A percentile compares a stretch with the other conserved stretches of the same genome.
These are phyloP conservation scores for Norana najaformis DNA, from an alignment of 2,888 invertebrate genomes.

Conservation along the genomic window DNA sequence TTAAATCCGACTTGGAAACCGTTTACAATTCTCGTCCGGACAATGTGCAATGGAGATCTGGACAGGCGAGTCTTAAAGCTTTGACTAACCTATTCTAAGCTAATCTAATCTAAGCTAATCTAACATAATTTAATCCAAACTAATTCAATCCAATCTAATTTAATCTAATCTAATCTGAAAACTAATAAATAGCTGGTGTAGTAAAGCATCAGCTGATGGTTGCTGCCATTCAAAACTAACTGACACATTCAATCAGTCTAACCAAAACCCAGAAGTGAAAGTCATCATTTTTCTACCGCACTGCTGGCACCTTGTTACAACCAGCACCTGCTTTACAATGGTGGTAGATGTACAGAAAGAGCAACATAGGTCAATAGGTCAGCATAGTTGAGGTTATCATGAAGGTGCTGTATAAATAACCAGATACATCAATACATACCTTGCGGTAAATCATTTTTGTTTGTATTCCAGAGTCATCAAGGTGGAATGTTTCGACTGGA, in stretches of 20 bases:
- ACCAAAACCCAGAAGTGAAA: too few species aligned
- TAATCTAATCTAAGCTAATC: background rate
- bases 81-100: background rate
- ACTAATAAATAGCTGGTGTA: too few species aligned
- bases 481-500: constrained; percentile 66
- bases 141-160: too few species aligned
- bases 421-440: background rate
- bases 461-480: constrained; percentile 62
- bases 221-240: too few species aligned
- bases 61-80: constrained; percentile 57
- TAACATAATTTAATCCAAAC: background rate
- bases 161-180: background rate
- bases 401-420: background rate
- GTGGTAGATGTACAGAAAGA: too few species aligned
- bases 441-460: background rate
- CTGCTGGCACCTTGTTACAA: too few species aligned
- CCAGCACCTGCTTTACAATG: too few species aligned
- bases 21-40: constrained; percentile 63
- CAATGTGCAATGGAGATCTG: constrained; percentile 66
- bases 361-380: too few species aligned
- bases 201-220: too few species aligned
- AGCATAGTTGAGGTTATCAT: too few species aligned
- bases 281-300: too few species aligned
- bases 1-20: constrained; percentile 67
- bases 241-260: too few species aligned